Percentiles rank a stretch among this genome's conserved stretches.
Conservation (phyloP, 2,797 vertebrate species). For the Syngnathus rostellatus region DNA sequence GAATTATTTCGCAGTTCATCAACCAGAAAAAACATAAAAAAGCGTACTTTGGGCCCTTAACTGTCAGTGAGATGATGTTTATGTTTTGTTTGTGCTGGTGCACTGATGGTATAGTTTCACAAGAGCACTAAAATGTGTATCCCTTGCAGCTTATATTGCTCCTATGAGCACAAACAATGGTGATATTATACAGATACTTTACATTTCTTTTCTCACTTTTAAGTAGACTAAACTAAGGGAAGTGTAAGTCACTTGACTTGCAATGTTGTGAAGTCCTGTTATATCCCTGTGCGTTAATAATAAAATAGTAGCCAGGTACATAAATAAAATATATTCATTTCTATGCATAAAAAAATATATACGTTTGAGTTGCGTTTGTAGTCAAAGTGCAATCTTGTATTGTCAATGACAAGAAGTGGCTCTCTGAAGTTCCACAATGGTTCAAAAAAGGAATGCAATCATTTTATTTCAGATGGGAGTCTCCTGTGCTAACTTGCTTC, state of each 20-base stretch:
- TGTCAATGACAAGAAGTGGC: background rate
- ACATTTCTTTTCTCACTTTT: background rate
- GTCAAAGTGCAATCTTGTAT: background rate
- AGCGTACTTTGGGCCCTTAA: constrained; percentile 36
- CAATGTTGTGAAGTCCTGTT: no score
- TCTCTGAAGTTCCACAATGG: background rate
- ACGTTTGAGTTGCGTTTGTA: background rate
- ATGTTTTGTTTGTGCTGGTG: constrained; percentile 19
- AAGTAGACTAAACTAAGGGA: background rate
- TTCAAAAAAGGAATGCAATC: constrained; percentile 31
- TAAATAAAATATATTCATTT: no score
- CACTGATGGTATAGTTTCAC: background rate
- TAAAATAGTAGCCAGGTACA: background rate
- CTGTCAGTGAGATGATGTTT: constrained; percentile 29
- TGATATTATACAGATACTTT: background rate
- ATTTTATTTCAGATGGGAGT: constrained; percentile 51
- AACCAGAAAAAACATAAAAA: background rate
- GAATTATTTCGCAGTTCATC: background rate
- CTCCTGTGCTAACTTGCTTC: constrained; percentile 52
- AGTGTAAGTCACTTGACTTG: background rate
- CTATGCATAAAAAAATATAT: background rate
- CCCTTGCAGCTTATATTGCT: background rate
- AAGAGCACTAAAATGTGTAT: background rate
- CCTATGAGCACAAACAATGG: background rate
- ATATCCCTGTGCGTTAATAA: no score